Evolutionary conservation across 1,140 invertebrate species (phyloP).

Genomic region (Dryas iulia): DNA sequence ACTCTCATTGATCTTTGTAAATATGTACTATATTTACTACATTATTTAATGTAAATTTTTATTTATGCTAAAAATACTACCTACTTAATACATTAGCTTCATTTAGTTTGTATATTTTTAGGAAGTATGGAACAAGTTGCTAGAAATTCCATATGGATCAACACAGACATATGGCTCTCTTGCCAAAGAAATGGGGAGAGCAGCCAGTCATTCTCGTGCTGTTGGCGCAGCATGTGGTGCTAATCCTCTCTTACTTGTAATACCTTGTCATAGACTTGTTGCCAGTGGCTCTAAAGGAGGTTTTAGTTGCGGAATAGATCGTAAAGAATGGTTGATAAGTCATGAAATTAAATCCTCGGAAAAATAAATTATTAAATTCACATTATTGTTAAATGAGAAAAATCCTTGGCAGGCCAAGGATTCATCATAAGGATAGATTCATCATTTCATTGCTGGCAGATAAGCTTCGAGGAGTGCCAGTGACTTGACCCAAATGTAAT

Average conservation of each 20-base stretch:
- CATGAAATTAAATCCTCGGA: conserved; percentile 55
- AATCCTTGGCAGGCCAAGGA: too few species aligned
- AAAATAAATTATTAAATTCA: background rate
- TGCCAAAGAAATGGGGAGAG: conserved; percentile 58
- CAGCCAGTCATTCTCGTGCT: conserved; percentile 60
- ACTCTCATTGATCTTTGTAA: too few species aligned
- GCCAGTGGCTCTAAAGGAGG: conserved; percentile 59
- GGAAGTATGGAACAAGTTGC: conserved; percentile 67
- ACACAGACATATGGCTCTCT: conserved; percentile 66
- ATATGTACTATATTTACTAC: background rate
- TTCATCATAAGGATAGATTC: too few species aligned
- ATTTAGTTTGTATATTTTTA: conserved; percentile 34
- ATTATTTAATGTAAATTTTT: too few species aligned
- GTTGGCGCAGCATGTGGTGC: conserved; percentile 70
- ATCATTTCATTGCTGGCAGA: too few species aligned
- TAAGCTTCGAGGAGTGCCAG: too few species aligned
- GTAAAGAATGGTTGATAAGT: conserved; percentile 65
- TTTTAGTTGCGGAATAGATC: conserved; percentile 60
- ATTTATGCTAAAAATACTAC: too few species aligned
- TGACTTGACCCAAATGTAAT: too few species aligned
- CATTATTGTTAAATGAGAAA: background rate
- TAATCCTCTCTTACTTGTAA: conserved; percentile 63
- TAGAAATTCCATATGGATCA: conserved; percentile 59
- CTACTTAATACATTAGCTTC: too few species aligned
- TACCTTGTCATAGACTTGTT: conserved; percentile 70